These are phyloP conservation scores for Drosophila mojavensis DNA, from an alignment of 1,140 invertebrate species.

Conservation along the genomic window DNA sequence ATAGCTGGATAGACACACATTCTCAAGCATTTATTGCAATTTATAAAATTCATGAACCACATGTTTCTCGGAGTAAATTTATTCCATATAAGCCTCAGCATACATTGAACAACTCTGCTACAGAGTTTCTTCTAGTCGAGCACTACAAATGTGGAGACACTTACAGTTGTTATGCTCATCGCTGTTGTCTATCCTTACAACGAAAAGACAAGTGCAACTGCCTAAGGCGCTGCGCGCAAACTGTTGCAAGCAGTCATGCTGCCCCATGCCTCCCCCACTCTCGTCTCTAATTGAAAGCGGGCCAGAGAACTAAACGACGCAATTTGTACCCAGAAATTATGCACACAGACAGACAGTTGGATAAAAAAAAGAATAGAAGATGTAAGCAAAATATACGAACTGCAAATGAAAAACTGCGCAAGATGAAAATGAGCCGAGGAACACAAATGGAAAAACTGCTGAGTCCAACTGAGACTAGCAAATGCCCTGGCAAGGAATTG, in stretches of 20 bases:
- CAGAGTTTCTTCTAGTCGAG: too few species aligned
- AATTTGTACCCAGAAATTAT: slow-evolving; percentile 73
- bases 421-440: slow-evolving; percentile 17
- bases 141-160: too few species aligned
- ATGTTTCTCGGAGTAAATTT: too few species aligned
- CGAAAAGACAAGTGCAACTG: slow-evolving; percentile 57
- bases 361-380: background rate
- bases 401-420: slow-evolving; percentile 31
- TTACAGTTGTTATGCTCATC: too few species aligned
- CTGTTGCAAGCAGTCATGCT: slow-evolving; percentile 55
- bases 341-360: slow-evolving; percentile 28
- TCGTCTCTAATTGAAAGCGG: slow-evolving; percentile 67
- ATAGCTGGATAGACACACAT: too few species aligned
- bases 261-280: slow-evolving; percentile 24
- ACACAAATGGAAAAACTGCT: background rate
- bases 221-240: slow-evolving; percentile 48
- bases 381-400: background rate
- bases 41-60: too few species aligned
- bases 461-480: background rate
- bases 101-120: too few species aligned
- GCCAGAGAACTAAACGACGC: slow-evolving; percentile 57
- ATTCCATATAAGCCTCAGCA: too few species aligned
- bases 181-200: slow-evolving; percentile 27
- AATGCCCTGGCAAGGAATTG: background rate
- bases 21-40: too few species aligned